Evolutionary conservation across 1,140 invertebrate genomes (phyloP).

Genomic region (Megalopta genalis): DNA sequence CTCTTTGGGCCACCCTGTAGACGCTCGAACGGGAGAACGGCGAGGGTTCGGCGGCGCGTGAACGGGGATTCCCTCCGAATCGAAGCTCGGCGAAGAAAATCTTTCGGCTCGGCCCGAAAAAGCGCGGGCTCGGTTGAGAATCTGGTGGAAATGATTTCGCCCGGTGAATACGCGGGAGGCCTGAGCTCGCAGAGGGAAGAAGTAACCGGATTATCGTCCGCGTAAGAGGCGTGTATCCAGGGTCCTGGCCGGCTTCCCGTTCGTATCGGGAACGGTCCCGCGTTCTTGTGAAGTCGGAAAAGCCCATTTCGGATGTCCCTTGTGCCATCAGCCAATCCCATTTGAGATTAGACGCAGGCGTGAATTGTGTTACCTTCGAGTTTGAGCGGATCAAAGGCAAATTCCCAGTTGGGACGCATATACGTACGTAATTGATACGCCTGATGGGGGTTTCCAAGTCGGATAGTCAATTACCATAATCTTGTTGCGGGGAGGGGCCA

Average conservation of each 20-base stretch:
- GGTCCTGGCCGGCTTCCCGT: not conserved
- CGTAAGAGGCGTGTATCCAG: conserved; percentile 44
- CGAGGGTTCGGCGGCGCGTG: not conserved
- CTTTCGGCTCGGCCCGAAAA: too few relatives aligned
- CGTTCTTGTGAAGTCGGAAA: conserved; percentile 64
- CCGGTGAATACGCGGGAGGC: conserved; percentile 17
- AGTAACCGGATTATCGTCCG: conserved; percentile 51
- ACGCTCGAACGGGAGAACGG: conserved; percentile 3
- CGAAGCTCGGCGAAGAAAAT: not conserved
- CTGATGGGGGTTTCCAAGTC: conserved; percentile 77
- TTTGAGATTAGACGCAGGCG: conserved; percentile 73
- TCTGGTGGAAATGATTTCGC: conserved; percentile 43
- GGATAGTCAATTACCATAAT: conserved; percentile 79
- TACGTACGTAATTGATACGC: conserved; percentile 77
- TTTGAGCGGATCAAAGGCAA: conserved; percentile 75
- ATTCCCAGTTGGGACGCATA: conserved; percentile 71
- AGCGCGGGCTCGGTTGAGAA: conserved; percentile 7
- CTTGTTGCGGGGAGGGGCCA: conserved; percentile 68
- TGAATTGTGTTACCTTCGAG: conserved; percentile 74
- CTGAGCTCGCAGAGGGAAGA: conserved; percentile 21
- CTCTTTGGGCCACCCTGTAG: not conserved
- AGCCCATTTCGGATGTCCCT: conserved; percentile 70
- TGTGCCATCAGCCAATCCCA: conserved; percentile 70
- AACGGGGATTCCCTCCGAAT: conserved; percentile 19
- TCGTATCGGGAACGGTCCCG: conserved; percentile 53